These are phyloP conservation scores for Naja naja DNA, from an alignment of 2,113 vertebrate genomes.

Conservation along the genomic window DNA sequence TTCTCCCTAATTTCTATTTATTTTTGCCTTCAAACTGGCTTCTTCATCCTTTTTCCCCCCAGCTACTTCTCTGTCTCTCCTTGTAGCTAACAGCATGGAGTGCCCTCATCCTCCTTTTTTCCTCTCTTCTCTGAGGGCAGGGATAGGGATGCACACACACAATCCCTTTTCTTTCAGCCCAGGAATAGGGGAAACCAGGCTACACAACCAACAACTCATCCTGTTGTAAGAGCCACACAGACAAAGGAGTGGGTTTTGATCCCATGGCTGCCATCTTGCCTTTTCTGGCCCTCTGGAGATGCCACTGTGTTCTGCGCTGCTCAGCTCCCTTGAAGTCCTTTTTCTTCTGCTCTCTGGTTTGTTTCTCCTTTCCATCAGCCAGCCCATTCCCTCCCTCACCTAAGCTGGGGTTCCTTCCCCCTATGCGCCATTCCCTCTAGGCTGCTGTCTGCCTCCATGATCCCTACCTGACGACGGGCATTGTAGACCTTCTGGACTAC, in stretches of 20 bases:
- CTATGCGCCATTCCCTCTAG: not conserved
- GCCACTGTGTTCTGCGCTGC: not conserved
- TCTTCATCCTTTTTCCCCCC: not conserved
- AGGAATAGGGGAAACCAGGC: not conserved
- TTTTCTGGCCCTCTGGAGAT: not conserved
- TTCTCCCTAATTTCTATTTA: not conserved
- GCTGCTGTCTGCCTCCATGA: rapidly evolving
- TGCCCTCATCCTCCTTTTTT: not conserved
- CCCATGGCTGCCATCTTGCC: not conserved
- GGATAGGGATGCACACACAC: not conserved
- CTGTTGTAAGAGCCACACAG: not conserved
- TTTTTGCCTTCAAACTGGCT: not conserved
- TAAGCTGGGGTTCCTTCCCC: not conserved
- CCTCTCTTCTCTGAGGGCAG: not conserved
- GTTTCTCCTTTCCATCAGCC: not conserved
- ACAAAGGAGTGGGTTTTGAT: not conserved
- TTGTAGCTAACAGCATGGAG: not conserved
- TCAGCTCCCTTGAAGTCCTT: not conserved
- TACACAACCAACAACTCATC: not conserved
- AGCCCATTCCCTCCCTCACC: not conserved
- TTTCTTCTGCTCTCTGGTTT: not conserved
- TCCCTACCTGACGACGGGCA: conserved; percentile 69
- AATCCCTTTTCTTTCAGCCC: not conserved
- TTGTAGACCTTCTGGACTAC: conserved; percentile 72
- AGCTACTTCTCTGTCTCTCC: not conserved